Evolutionary conservation across 2,888 invertebrate species (phyloP).

Genomic region (Plutella xylostella): DNA sequence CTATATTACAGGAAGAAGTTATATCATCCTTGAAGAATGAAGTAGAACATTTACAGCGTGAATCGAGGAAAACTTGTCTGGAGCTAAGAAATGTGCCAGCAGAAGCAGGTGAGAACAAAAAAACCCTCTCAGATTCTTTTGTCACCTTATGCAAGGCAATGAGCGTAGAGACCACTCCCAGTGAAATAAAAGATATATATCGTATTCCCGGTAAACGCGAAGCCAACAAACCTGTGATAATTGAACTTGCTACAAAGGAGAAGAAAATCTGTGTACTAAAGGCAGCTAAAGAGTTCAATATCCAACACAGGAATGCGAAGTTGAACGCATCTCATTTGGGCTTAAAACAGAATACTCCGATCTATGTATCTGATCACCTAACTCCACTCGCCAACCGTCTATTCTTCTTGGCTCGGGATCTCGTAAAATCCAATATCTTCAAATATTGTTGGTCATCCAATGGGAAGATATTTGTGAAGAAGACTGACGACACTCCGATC

Average conservation of each 20-base stretch:
- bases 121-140: not conserved
- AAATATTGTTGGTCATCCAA: not conserved
- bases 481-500: not conserved
- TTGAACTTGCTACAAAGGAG: not conserved
- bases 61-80: not conserved
- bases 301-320: not conserved
- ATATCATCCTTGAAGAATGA: not conserved
- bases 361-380: no score
- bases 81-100: not conserved
- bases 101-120: not conserved
- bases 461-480: not conserved
- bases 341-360: no score
- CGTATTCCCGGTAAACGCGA: no score
- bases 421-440: not conserved
- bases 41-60: not conserved
- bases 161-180: no score
- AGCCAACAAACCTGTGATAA: not conserved
- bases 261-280: not conserved
- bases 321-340: not conserved
- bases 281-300: not conserved
- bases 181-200: not conserved
- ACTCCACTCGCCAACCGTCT: not conserved
- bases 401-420: no score
- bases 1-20: not conserved
- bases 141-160: no score